phyloP scores from a whole-genome alignment of 2,888 invertebrate genomes.

The Polymixis flavicincta region DNA sequence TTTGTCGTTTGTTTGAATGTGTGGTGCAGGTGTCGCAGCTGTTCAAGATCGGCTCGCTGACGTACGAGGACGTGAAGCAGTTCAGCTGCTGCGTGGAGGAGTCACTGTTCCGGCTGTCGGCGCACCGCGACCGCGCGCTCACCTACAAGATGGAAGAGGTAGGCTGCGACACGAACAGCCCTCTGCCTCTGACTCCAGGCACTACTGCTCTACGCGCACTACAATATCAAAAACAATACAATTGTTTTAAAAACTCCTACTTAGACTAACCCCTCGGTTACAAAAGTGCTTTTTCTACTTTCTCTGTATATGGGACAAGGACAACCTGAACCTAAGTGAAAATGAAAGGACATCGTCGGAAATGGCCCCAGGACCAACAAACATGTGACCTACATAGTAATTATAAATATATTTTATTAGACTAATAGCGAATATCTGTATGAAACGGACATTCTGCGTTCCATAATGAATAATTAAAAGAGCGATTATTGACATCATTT shows the following conservation, averaged over 20 bases:
- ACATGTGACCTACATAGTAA: too few relatives aligned
- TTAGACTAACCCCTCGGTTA: not conserved
- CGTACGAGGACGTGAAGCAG: slow-evolving; percentile 96
- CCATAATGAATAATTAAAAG: too few relatives aligned
- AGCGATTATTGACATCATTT: too few relatives aligned
- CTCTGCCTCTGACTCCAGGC: not conserved
- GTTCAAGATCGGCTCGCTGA: slow-evolving; percentile 98
- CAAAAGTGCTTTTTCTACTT: not conserved
- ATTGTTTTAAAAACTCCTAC: not conserved
- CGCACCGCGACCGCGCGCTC: slow-evolving; percentile 96
- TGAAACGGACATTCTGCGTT: too few relatives aligned
- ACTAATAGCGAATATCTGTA: too few relatives aligned
- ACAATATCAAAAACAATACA: not conserved
- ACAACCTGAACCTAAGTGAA: not conserved
- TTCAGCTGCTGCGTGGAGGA: slow-evolving; percentile 98
- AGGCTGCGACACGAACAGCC: not conserved
- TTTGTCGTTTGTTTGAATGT: not conserved
- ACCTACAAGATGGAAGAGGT: slow-evolving; percentile 98
- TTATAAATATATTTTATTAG: too few relatives aligned
- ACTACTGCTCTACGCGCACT: not conserved
- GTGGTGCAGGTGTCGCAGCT: slow-evolving; percentile 95
- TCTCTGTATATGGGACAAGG: too few relatives aligned
- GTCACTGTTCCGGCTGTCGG: slow-evolving; percentile 95
- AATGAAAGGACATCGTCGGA: too few relatives aligned
- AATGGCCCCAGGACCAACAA: too few relatives aligned